These are phyloP conservation scores for Megaleporinus macrocephalus DNA, from an alignment of 2,113 vertebrate species.

Conservation along the genomic window DNA sequence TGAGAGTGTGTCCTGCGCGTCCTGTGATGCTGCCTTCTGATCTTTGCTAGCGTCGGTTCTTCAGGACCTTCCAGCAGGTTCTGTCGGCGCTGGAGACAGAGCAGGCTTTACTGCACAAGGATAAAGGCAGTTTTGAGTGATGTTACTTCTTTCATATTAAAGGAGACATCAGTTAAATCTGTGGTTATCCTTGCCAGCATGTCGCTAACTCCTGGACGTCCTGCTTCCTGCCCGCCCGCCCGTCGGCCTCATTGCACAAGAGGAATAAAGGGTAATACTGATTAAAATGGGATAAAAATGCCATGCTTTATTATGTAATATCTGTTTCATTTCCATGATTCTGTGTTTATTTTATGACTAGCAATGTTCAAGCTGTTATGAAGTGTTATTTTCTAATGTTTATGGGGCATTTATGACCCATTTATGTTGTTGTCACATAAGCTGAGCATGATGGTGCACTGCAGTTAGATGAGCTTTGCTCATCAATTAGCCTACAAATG, in stretches of 20 bases:
- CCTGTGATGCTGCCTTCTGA: not conserved
- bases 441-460: no score
- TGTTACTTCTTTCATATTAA: slow-evolving; percentile 81
- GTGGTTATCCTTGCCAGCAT: slow-evolving; percentile 82
- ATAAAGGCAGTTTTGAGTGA: slow-evolving; percentile 86
- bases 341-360: not conserved
- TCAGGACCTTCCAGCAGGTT: slow-evolving; percentile 17
- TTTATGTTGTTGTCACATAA: no score
- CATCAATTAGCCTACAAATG: not conserved
- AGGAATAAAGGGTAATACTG: slow-evolving; percentile 32
- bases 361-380: no score
- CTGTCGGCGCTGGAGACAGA: not conserved
- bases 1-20: not conserved
- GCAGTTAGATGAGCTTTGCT: no score
- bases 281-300: not conserved
- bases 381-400: not conserved
- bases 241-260: not conserved
- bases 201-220: slow-evolving; percentile 60
- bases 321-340: not conserved
- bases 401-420: not conserved
- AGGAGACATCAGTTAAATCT: slow-evolving; percentile 88
- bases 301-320: not conserved
- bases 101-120: slow-evolving; percentile 59
- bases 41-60: not conserved
- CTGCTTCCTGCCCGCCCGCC: slow-evolving; percentile 24